phyloP scores from a whole-genome alignment of 2,113 vertebrate genomes.

The Mustela lutreola region DNA sequence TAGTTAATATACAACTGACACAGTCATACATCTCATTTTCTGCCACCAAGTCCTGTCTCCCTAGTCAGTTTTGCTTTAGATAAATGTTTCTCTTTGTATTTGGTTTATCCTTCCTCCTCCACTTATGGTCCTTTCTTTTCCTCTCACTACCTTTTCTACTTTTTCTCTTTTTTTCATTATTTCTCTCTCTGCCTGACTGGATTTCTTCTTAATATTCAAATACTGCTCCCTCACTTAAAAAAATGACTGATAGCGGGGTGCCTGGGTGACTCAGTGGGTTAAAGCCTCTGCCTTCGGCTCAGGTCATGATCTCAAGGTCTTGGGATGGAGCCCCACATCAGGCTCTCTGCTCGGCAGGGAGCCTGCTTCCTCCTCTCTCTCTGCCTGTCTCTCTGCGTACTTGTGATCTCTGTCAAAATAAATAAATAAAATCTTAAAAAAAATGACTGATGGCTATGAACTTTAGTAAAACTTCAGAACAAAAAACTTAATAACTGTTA shows the following conservation, averaged over 20 bases:
- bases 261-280: too few relatives aligned
- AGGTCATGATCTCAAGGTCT: too few relatives aligned
- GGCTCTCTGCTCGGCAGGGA: too few relatives aligned
- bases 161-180: not conserved
- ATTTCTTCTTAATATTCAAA: not conserved
- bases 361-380: too few relatives aligned
- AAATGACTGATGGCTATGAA: not conserved
- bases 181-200: not conserved
- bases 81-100: not conserved
- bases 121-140: not conserved
- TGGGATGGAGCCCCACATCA: too few relatives aligned
- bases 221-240: not conserved
- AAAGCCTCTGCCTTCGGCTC: too few relatives aligned
- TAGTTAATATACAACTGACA: not conserved
- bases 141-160: not conserved
- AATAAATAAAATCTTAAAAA: too few relatives aligned
- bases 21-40: not conserved
- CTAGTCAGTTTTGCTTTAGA: not conserved
- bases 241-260: not conserved
- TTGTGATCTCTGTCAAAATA: too few relatives aligned
- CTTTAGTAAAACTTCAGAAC: not conserved
- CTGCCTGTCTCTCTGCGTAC: too few relatives aligned
- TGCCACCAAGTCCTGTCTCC: not conserved
- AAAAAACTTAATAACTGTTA: constrained; percentile 23
- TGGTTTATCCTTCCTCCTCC: accelerated